Conservation (phyloP, 2,797 vertebrate genomes). For the Fistularia commersonii region DNA sequence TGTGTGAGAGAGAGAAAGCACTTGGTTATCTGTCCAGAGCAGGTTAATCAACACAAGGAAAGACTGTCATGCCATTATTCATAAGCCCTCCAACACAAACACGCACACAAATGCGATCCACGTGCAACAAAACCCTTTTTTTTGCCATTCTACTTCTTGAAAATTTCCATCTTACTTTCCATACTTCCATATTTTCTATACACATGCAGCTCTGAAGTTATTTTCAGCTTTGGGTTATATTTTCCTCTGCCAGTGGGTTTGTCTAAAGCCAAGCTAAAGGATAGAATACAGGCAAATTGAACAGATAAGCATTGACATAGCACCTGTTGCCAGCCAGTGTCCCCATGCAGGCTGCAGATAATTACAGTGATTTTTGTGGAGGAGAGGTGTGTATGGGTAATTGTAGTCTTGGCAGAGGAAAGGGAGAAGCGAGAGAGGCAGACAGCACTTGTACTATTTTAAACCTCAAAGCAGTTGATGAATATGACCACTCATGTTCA, state of each 20-base stretch:
- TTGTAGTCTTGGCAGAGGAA: constrained; percentile 75
- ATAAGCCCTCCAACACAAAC: constrained; percentile 7
- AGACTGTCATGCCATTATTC: constrained; percentile 22
- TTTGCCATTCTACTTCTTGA: constrained; percentile 56
- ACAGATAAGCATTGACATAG: constrained; percentile 75
- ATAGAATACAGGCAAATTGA: constrained; percentile 56
- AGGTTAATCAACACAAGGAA: constrained; percentile 16
- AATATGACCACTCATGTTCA: constrained; percentile 14
- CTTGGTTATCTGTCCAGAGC: constrained; percentile 6
- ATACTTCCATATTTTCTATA: constrained; percentile 63
- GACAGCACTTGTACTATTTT: constrained; percentile 59
- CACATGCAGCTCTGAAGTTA: constrained; percentile 44
- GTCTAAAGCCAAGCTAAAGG: constrained; percentile 60
- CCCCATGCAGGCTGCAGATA: constrained; percentile 73
- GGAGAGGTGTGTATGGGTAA: constrained; percentile 73
- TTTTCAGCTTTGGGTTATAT: constrained; percentile 38
- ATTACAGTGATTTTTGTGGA: constrained; percentile 81
- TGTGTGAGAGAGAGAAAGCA: not conserved
- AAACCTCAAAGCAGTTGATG: constrained; percentile 40
- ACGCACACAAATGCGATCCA: constrained; percentile 22
- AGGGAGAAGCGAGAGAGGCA: constrained; percentile 53
- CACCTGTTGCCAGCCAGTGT: constrained; percentile 79
- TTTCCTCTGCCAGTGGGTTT: constrained; percentile 59
- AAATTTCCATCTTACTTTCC: constrained; percentile 56
- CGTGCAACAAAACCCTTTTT: constrained; percentile 47